Evolutionary conservation across 2,888 invertebrate genomes (phyloP).

Genomic region (Acanthoscelides obtectus): DNA sequence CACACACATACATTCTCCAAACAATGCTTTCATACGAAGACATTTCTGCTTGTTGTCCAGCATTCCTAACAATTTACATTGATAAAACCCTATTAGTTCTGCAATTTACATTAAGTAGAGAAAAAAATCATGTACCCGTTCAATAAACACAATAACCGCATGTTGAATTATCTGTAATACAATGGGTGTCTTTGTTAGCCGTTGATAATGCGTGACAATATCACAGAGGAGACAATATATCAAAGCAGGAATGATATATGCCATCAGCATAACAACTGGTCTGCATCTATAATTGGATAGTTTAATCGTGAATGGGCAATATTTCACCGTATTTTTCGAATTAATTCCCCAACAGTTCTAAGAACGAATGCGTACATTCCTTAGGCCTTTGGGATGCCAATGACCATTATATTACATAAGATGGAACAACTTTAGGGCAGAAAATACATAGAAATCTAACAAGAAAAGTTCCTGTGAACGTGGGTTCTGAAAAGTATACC

Average conservation of each 20-base stretch:
- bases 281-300: background rate
- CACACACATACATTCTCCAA: too few species aligned
- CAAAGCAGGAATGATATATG: background rate
- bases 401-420: background rate
- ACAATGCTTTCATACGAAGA: background rate
- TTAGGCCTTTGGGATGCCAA: background rate
- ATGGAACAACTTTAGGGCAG: background rate
- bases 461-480: too few species aligned
- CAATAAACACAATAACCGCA: slow-evolving; percentile 14
- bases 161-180: slow-evolving; percentile 17
- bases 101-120: background rate
- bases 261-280: background rate
- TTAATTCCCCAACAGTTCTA: background rate
- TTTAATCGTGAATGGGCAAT: background rate
- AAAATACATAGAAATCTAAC: too few species aligned
- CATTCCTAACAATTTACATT: background rate
- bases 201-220: background rate
- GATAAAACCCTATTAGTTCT: background rate
- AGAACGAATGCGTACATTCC: background rate
- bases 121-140: slow-evolving; percentile 5
- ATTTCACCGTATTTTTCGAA: background rate
- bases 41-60: background rate
- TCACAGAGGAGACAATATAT: too few species aligned
- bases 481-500: too few species aligned
- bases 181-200: slow-evolving; percentile 14